Evolutionary conservation across 2,888 invertebrate species (phyloP), one percentile per base, ranked within the genome.

Genomic region (Pyrrhia umbra): DNA sequence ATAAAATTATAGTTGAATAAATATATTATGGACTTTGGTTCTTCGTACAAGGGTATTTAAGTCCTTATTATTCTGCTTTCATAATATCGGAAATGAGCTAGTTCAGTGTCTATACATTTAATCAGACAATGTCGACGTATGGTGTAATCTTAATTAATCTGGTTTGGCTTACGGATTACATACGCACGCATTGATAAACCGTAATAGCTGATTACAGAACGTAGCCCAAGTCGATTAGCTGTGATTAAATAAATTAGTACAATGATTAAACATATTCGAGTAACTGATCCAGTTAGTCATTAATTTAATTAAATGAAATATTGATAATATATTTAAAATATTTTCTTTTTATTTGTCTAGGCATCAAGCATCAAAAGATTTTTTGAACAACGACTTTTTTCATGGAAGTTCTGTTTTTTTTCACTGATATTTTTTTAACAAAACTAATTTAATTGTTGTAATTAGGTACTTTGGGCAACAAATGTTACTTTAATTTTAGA

Each of bases 101-200:
- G 42, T 52, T 47, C 15, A 13, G n/a, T 18, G 15, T 30, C 27
- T 15, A 23, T 37, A 55, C 13, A 34, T 57, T 45, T 54, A 65
- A 58, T 76, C 43, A 39, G 23, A 63, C 62, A 73, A 47, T 73
- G 56, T 43, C 55, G 50, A 51, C 54, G 54, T 63, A 68, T 68
- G 58, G 43, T 55, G 55, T 75, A 68, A 78, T 75, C 78, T 75
- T 75, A 77, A 75, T 77, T 75, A 77, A 77, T 74, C 75, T 55
- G 58, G 49, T 57, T 68, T 77, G 68, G 75, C 75, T 75, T 68
- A 59, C 42, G 20, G 68, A 66, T 78, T 58, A 78, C 55, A 52
- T 50, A 37, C 45, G 34, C 37, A 70, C 66, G 59, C 62, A 52
- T 61, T 59, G 71, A 64, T 69, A 67, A 66, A 61, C 43, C 37